phyloP scores from a whole-genome alignment of 2,797 vertebrate genomes.

The Pempheris klunzingeri region DNA sequence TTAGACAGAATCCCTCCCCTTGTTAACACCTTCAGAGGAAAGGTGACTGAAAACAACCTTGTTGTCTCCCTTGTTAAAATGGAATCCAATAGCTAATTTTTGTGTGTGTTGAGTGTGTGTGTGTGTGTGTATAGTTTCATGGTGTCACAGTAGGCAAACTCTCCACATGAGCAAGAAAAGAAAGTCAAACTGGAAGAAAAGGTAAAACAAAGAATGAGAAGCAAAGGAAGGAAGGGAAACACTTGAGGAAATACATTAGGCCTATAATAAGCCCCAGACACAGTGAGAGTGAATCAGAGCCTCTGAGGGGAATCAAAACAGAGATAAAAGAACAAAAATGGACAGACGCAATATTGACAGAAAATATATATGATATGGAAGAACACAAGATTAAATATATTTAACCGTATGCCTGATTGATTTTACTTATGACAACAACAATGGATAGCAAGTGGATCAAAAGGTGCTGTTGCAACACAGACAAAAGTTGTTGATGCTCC shows the following conservation, averaged over 20 bases:
- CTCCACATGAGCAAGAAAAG: background rate
- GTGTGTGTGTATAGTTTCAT: background rate
- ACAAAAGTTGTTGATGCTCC: too few species aligned
- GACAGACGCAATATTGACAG: background rate
- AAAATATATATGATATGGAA: background rate
- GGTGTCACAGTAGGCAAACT: background rate
- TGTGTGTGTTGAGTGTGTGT: slow-evolving; percentile 18
- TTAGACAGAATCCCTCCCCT: slow-evolving; percentile 49
- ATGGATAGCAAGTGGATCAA: too few species aligned
- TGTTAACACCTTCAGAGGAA: slow-evolving; percentile 51
- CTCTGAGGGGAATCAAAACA: slow-evolving; percentile 15
- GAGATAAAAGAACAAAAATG: slow-evolving; percentile 1
- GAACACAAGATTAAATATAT: background rate
- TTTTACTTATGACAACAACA: background rate
- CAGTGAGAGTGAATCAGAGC: slow-evolving; percentile 13
- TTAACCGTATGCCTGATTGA: background rate
- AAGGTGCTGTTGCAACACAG: too few species aligned
- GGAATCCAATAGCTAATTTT: slow-evolving; percentile 27
- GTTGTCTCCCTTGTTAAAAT: slow-evolving; percentile 54
- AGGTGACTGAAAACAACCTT: slow-evolving; percentile 45
- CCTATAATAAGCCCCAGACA: slow-evolving; percentile 14
- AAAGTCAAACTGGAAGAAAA: slow-evolving; percentile 26
- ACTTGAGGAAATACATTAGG: background rate
- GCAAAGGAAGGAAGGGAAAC: background rate
- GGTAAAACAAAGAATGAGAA: slow-evolving; percentile 19